phyloP scores from a whole-genome alignment of 1,140 invertebrate species.

The Bombus balteatus region DNA sequence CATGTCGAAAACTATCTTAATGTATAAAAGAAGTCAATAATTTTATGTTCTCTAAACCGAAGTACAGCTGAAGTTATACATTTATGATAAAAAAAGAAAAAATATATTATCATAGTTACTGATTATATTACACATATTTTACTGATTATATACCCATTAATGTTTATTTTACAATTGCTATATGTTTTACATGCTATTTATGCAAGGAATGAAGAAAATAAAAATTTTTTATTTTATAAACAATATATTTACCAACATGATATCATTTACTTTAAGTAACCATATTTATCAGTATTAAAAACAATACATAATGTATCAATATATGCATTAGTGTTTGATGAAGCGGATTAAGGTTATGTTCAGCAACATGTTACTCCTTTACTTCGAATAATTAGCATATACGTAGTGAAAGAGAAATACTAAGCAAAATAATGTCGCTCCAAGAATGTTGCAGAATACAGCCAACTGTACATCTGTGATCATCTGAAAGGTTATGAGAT shows the following conservation, averaged over 20 bases:
- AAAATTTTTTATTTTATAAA: background rate
- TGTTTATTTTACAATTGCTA: background rate
- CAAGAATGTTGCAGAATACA: constrained; percentile 97
- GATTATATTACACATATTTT: background rate
- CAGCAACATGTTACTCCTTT: constrained; percentile 54
- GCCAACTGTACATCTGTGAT: constrained; percentile 98
- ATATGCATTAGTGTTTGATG: background rate
- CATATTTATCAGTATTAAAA: constrained; percentile 13
- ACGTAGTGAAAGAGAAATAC: constrained; percentile 99
- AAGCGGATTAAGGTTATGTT: constrained; percentile 38
- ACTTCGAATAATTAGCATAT: constrained; percentile 91
- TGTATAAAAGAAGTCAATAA: too few species aligned
- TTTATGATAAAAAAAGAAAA: background rate
- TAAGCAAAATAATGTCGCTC: constrained; percentile 95
- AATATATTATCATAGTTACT: background rate
- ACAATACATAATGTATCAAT: constrained; percentile 4
- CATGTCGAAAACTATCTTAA: too few species aligned
- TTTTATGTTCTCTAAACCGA: too few species aligned
- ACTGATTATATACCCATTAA: background rate
- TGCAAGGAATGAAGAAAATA: background rate
- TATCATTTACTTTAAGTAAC: constrained; percentile 14
- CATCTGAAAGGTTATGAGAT: constrained; percentile 86
- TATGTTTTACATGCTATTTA: background rate
- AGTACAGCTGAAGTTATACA: too few species aligned
- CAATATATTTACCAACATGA: constrained; percentile 10